phyloP scores from a whole-genome alignment of 1,140 invertebrate genomes.

The Conus betulinus region DNA sequence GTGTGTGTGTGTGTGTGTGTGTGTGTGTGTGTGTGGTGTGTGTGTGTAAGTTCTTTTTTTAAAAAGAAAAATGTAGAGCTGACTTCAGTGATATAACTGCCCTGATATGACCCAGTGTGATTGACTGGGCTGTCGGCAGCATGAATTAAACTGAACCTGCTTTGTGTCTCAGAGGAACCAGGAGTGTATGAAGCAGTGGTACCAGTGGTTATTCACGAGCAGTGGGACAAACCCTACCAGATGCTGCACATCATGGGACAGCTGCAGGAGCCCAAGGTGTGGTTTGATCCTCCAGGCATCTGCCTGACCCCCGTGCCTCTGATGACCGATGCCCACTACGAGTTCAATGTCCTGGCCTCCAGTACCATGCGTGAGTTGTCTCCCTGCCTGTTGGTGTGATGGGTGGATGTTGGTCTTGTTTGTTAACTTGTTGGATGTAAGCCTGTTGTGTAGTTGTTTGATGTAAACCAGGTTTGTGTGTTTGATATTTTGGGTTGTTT shows the following conservation, averaged over 20 bases:
- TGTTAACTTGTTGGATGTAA: too few species aligned
- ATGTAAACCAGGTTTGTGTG: too few species aligned
- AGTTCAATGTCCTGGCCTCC: constrained; percentile 69
- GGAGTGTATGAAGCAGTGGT: constrained; percentile 65
- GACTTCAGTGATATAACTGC: too few species aligned
- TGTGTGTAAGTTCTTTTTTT: neutral
- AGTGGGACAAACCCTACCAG: constrained; percentile 70
- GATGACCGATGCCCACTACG: constrained; percentile 62
- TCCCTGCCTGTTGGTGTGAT: neutral
- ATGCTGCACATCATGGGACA: constrained; percentile 67
- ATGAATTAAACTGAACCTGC: too few species aligned
- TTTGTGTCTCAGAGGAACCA: constrained; percentile 57
- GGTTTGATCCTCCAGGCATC: constrained; percentile 73
- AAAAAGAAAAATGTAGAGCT: too few species aligned
- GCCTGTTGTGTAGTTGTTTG: too few species aligned
- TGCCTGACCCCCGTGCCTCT: constrained; percentile 73
- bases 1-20: constrained; percentile 4
- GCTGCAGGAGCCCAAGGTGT: constrained; percentile 67
- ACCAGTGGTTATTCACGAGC: constrained; percentile 70
- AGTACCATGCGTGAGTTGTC: constrained; percentile 71
- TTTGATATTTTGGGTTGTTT: too few species aligned
- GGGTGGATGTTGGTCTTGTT: too few species aligned
- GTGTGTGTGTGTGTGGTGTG: neutral
- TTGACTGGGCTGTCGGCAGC: too few species aligned
- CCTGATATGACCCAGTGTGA: too few species aligned